Percentiles rank a stretch among this genome's conserved stretches.
phyloP scores from a whole-genome alignment of 2,113 vertebrate species.

The Balaeniceps rex region DNA sequence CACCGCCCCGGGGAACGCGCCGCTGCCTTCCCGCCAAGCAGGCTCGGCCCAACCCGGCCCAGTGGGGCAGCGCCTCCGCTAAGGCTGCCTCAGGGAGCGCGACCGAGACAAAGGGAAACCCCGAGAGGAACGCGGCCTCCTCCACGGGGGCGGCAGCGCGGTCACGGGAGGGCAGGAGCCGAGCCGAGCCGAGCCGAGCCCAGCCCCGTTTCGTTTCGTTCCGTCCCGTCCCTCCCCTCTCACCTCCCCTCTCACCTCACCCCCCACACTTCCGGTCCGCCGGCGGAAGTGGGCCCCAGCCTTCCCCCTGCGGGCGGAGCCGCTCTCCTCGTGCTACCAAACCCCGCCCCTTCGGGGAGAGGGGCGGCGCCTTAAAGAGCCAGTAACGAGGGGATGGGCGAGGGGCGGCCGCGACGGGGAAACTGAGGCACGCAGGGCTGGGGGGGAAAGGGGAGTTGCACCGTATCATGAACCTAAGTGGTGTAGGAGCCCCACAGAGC shows the following conservation, averaged over 20 bases:
- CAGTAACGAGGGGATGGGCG: neutral
- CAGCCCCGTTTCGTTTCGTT: too few relatives aligned
- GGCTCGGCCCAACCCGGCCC: neutral
- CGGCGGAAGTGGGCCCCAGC: neutral
- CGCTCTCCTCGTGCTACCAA: neutral
- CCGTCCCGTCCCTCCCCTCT: neutral
- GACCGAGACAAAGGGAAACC: neutral
- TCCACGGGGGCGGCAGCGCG: too few relatives aligned
- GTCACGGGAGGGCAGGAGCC: fast-evolving
- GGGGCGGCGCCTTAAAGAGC: neutral
- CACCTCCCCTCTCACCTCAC: neutral
- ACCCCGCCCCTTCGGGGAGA: neutral
- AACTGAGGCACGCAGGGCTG: neutral
- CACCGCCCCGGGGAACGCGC: too few relatives aligned
- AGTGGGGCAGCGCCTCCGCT: neutral
- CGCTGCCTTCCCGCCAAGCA: neutral
- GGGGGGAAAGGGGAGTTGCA: fast-evolving
- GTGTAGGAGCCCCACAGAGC: too few relatives aligned
- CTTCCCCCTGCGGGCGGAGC: neutral
- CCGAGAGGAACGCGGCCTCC: fast-evolving
- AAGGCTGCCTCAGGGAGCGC: neutral
- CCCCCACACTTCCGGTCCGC: neutral
- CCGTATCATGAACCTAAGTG: too few relatives aligned
- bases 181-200: too few relatives aligned
- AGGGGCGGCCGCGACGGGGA: fast-evolving